These are phyloP conservation scores for Podiceps cristatus DNA, from an alignment of 2,113 vertebrate species.

Conservation along the genomic window DNA sequence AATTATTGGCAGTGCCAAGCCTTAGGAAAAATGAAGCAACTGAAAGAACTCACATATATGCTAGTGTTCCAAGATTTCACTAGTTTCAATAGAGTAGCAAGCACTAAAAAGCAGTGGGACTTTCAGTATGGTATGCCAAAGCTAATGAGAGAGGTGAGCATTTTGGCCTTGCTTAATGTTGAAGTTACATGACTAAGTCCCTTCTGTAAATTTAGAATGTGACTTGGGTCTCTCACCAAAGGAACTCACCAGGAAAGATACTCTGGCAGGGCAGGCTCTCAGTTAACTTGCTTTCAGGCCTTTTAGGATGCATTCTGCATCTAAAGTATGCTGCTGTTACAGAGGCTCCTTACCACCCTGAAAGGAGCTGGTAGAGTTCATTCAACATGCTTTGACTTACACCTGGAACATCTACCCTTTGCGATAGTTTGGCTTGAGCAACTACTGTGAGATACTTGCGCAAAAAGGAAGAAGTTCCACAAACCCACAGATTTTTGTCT, in stretches of 20 bases:
- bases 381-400: neutral
- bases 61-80: neutral
- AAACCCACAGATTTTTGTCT: neutral
- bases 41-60: neutral
- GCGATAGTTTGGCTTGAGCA: neutral
- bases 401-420: neutral
- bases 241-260: neutral
- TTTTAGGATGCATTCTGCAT: neutral
- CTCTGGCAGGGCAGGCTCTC: neutral
- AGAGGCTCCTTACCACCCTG: neutral
- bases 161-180: neutral
- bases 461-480: neutral
- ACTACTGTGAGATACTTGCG: neutral
- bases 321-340: neutral
- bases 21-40: neutral
- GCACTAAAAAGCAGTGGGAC: neutral
- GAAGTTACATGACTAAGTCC: neutral
- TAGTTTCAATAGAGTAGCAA: neutral
- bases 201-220: neutral
- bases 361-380: neutral
- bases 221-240: neutral
- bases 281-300: neutral
- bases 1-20: neutral
- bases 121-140: fast-evolving
- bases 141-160: neutral